Evolutionary conservation across 2,888 invertebrate genomes (phyloP), one percentile per base, ranked within the genome.

Genomic region (Aspidapion aeneum): DNA sequence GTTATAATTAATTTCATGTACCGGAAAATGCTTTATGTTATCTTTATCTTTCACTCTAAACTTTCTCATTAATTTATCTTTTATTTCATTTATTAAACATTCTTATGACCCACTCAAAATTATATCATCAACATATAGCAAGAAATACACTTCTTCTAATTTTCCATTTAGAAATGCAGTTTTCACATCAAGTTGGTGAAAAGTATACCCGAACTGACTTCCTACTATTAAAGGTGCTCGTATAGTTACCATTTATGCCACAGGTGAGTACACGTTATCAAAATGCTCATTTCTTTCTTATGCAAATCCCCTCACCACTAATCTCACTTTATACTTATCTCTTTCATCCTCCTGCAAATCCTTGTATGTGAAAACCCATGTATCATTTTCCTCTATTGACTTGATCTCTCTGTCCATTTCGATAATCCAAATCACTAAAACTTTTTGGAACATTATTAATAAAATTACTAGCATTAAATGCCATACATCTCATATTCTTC

Each of bases 221-320:
- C 70, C 69, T 61, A 74, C 61, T 16, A 54, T 55, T 52, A 73
- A 18, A 2, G 73, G 59, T 9, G 35, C 35, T 35, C 35, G 3
- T 7, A 35, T 35, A 7, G 35, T 35, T 7, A 12, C 12, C 35
- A 35, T 68, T 62, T 68, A 69, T 1, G 69, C 72, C 1, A 73
- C 70, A n/a, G 72, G 71, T 17, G 73, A 68, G 68, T 73, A 73
- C 3, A 72, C 70, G 59, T 74, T 69, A 48, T 72, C 65, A 61
- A 18, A 61, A 51, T 59, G n/a, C n/a, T n/a, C n/a, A n/a, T n/a
- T n/a, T n/a, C n/a, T 66, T 61, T 71, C 58, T 59, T 74, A 74
- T 22, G 68, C 70, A 67, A 72, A 74, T 17, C 72, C 35, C 12
- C 35, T 35, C 3, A 35, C 35, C 3, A 35, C 35, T 12, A 35